Base-by-base conservation (phyloP, 2,113 vertebrate species). In the Sapayoa aenigma region DNA sequence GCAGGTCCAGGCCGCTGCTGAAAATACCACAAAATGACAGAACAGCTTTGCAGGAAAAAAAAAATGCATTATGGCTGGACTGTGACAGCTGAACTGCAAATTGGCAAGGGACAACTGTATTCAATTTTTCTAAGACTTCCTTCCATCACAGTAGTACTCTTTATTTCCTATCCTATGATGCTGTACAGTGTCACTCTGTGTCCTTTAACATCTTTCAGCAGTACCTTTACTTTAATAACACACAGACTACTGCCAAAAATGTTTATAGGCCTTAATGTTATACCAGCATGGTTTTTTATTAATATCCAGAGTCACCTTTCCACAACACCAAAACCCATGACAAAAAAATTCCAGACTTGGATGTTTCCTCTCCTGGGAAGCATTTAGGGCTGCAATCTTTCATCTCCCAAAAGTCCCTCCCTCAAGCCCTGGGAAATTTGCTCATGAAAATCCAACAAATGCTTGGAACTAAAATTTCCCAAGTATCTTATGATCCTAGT, bases 371-470 rank as follows among this genome's bases (percentile, higher is more conserved):
- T 62, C 25, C 25, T 41, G 15, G 11, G 28, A 84, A 58, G 8
- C 6, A 14, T 4, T 20, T 84, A 9, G 21, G 16, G 47, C 15
- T 75, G 30, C 21, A 71, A 33, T 11, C 0, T 0, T 68, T 88
- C 24, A 56, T 59, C 11, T 72, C 46, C 28, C 9, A 0, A 0
- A 12, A 87, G 18, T 37, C 11, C 8, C 6, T 84, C 7, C 1
- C 39, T 31, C 22, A 72, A 84, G 22, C 21, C 9, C 37, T 52
- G 19, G n/a, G 13, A 91, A 68, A 87, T n/a, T 25, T 56, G 19
- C 4, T 79, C 23, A n/a, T 15, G 37, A 73, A 87, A 87, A 85
- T 47, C 12, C 63, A 89, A 31, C 12, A 39, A 8, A 73, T 66
- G 62, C 5, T 3, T 53, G 50, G 33, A 56, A 89, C 21, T 12